Percentiles rank a stretch among this genome's conserved stretches.
phyloP scores from a whole-genome alignment of 2,113 vertebrate genomes.

The Motacilla alba region DNA sequence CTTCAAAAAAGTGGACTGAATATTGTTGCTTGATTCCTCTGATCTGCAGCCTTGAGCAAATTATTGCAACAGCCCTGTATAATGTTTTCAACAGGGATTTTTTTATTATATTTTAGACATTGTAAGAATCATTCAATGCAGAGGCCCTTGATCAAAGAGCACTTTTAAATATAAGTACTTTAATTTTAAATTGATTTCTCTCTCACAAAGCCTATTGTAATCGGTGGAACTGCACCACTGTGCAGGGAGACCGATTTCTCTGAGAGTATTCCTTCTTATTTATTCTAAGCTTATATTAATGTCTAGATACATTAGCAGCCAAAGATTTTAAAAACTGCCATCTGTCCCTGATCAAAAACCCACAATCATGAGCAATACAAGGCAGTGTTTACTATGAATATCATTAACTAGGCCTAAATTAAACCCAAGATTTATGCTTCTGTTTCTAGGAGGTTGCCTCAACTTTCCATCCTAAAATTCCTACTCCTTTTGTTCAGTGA shows the following conservation, averaged over 20 bases:
- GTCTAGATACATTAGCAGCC: not conserved
- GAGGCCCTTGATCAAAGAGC: not conserved
- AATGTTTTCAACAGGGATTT: not conserved
- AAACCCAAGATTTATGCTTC: not conserved
- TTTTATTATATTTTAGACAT: not conserved
- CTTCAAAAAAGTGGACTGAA: not conserved
- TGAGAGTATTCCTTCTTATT: not conserved
- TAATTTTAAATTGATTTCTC: constrained; percentile 27
- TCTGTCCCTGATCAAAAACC: not conserved
- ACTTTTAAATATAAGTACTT: not conserved
- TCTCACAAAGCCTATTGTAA: not conserved
- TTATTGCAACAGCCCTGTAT: not conserved
- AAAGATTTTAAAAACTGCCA: not conserved
- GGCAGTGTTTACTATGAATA: not conserved
- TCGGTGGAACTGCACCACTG: not conserved
- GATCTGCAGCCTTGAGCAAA: constrained; percentile 4
- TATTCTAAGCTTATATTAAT: not conserved
- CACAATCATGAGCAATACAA: not conserved
- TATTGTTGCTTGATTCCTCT: not conserved
- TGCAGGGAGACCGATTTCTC: not conserved
- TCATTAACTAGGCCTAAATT: not conserved
- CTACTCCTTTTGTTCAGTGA: not conserved
- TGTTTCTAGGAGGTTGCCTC: not conserved
- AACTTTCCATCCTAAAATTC: not conserved
- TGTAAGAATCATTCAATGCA: not conserved